Evolutionary conservation across 2,113 vertebrate species (phyloP), one percentile per base, ranked within the genome.

Genomic region (Desmodus rotundus): DNA sequence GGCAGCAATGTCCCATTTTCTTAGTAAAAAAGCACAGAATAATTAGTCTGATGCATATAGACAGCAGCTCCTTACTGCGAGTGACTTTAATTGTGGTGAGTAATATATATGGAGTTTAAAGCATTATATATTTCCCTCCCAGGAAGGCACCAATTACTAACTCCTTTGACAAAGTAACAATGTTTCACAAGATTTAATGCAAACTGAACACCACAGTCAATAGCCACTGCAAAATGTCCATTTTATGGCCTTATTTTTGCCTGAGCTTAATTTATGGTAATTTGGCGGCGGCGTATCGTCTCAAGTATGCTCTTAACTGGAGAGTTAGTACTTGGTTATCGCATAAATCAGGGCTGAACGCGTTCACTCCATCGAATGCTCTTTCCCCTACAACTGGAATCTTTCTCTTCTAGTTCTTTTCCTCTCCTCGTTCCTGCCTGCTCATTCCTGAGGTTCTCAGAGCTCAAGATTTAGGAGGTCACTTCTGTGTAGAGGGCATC

Each of bases 1-100:
- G 97, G 97, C 98, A 98, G 97, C 95, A 98, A 91, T 74, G 87
- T 97, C 93, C 93, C 78, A 96, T 98, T 98, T 98, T 97, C 96
- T 97, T 96, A 94, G 54, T 56, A 96, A 97, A 97, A 97, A 97
- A 96, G 22, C 67, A 56, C 96, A 97, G 96, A 98, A 98, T 97
- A 97, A 98, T 98, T 98, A 98, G 90, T 92, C 70, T 96, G 97
- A 78, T 91, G 89, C 45, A 36, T 97, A 88, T 95, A 92, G 96
- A 80, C 96, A 95, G 93, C 11, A 58, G 95, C 56, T 96, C 97
- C 93, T 98, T 94, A 92, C 82, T 31, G n/a, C 19, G 3, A 98
- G 50, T 90, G 73, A 93, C 87, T 98, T 98, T 98, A 97, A 97
- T 97, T 98, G 97, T 98, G 96, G 95, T 94, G 97, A 96, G 94